These are phyloP conservation scores for Oncorhynchus masou DNA, from an alignment of 2,113 vertebrate genomes.

Conservation along the genomic window DNA sequence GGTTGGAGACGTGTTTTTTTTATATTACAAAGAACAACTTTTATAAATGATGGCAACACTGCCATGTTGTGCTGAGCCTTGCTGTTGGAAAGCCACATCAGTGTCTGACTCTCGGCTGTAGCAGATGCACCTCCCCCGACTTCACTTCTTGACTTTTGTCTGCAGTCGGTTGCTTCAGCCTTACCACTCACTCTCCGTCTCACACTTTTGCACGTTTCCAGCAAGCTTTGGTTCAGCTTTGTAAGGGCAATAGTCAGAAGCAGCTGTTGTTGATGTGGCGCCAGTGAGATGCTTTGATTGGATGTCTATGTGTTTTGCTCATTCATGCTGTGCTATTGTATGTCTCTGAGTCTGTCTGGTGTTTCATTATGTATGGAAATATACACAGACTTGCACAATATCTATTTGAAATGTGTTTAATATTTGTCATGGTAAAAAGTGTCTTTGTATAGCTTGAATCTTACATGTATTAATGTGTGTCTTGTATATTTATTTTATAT, in stretches of 20 bases:
- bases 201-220: conserved; percentile 53
- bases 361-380: conserved; percentile 32
- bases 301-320: conserved; percentile 30
- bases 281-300: conserved; percentile 40
- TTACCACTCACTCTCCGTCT: not conserved
- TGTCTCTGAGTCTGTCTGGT: conserved; percentile 15
- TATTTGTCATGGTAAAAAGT: conserved; percentile 23
- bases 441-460: conserved; percentile 26
- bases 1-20: no score
- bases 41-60: no score
- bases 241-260: conserved; percentile 19
- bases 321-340: conserved; percentile 20
- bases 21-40: no score
- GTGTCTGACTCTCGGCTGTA: no score
- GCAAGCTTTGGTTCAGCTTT: conserved; percentile 1
- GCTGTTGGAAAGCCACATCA: no score
- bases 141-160: no score
- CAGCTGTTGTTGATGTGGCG: conserved; percentile 31
- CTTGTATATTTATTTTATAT: conserved; percentile 15
- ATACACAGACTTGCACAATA: conserved; percentile 14
- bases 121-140: no score
- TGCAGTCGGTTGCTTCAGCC: no score
- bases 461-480: conserved; percentile 18
- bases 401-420: conserved; percentile 20
- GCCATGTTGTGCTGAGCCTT: no score